Evolutionary conservation across 2,797 vertebrate genomes (phyloP).

Genomic region (Cynodonichthys magdalenae): DNA sequence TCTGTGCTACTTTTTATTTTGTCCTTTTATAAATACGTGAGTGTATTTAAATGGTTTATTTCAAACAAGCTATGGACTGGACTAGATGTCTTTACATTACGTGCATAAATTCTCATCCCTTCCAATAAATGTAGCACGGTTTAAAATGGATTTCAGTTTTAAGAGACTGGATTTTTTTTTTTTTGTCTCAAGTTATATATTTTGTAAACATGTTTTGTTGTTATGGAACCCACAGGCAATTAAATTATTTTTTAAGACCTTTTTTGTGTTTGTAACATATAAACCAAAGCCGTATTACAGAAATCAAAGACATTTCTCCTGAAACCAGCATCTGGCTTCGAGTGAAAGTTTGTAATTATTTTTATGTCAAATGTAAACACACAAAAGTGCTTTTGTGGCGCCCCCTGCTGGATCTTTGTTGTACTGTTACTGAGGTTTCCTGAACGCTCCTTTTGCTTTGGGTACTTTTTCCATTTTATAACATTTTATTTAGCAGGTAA

Average conservation of each 20-base stretch:
- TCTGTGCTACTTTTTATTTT: constrained; percentile 27
- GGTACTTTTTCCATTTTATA: background rate
- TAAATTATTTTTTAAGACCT: background rate
- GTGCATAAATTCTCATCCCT: constrained; percentile 19
- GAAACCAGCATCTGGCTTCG: constrained; percentile 47
- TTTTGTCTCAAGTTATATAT: constrained; percentile 1
- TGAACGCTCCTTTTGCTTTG: background rate
- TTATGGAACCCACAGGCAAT: background rate
- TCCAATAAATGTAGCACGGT: constrained; percentile 28
- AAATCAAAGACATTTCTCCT: constrained; percentile 14
- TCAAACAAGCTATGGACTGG: constrained; percentile 57
- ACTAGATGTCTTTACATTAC: constrained; percentile 47
- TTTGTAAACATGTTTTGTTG: background rate
- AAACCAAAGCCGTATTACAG: constrained; percentile 28
- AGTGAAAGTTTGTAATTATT: constrained; percentile 2
- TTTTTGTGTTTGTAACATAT: constrained; percentile 8
- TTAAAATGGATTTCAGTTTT: constrained; percentile 2
- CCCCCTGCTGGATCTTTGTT: constrained; percentile 69
- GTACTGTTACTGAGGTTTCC: constrained; percentile 62
- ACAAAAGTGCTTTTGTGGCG: constrained; percentile 24
- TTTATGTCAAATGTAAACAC: background rate
- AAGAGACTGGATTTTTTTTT: constrained; percentile 4
- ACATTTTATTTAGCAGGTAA: too few species aligned
- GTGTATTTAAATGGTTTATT: constrained; percentile 37
- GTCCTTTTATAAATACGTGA: constrained; percentile 26